Percentiles rank a stretch among this genome's conserved stretches.
Evolutionary conservation across 2,888 invertebrate species (phyloP).

Genomic region (Stomorhina lunata): DNA sequence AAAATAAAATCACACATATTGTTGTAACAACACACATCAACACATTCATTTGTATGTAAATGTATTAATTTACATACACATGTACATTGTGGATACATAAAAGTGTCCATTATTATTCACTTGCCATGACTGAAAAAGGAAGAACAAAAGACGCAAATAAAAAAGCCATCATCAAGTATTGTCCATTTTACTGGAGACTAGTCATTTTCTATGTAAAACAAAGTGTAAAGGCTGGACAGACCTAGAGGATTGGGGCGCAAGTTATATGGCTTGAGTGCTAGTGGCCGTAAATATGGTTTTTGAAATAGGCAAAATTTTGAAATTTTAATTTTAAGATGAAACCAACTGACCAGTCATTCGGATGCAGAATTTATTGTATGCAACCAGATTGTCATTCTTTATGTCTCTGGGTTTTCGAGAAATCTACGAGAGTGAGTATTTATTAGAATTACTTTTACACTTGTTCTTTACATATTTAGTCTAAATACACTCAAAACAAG

Average conservation of each 20-base stretch:
- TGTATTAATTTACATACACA: neutral
- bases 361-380: constrained; percentile 34
- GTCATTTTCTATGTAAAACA: constrained; percentile 30
- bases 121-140: constrained; percentile 39
- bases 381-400: constrained; percentile 64
- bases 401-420: constrained; percentile 52
- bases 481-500: neutral
- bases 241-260: constrained; percentile 21
- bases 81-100: neutral
- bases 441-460: too few species aligned
- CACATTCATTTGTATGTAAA: constrained; percentile 8
- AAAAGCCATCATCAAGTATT: constrained; percentile 24
- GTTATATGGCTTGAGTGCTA: constrained; percentile 1
- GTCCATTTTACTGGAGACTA: constrained; percentile 30
- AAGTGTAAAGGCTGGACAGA: constrained; percentile 28
- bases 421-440: too few species aligned
- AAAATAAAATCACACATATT: constrained; percentile 3
- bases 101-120: constrained; percentile 42
- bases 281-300: constrained; percentile 33
- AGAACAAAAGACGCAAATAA: constrained; percentile 13
- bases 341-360: neutral
- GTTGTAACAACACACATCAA: constrained; percentile 11
- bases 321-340: constrained; percentile 54
- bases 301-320: constrained; percentile 55
- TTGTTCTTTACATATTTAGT: too few species aligned